phyloP scores from a whole-genome alignment of 1,140 invertebrate species.

The Cydia pomonella region DNA sequence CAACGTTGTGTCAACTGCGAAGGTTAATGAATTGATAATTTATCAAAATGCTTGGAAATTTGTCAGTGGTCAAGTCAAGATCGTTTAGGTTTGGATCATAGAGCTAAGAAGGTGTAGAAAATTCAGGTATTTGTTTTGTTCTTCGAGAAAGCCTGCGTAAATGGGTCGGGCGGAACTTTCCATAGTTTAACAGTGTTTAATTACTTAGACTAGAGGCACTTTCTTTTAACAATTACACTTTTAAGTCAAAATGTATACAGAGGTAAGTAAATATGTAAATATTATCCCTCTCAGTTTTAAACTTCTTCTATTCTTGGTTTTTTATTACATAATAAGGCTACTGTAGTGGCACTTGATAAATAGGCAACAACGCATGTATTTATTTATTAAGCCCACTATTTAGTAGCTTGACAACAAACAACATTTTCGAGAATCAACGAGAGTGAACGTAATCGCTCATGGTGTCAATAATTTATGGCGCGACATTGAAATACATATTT shows the following conservation, averaged over 20 bases:
- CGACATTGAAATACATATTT: neutral
- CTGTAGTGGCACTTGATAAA: too few relatives aligned
- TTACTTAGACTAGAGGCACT: too few relatives aligned
- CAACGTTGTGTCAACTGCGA: constrained; percentile 17
- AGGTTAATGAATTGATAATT: constrained; percentile 23
- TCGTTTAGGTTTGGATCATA: neutral
- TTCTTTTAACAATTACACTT: too few relatives aligned
- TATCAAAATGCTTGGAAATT: constrained; percentile 29
- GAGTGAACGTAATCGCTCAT: constrained; percentile 8
- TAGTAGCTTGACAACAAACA: neutral
- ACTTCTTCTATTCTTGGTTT: too few relatives aligned
- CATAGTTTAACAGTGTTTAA: too few relatives aligned
- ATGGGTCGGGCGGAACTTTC: too few relatives aligned
- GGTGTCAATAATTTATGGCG: constrained; percentile 7
- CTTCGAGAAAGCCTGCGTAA: too few relatives aligned
- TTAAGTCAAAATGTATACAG: too few relatives aligned
- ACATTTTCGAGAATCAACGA: neutral
- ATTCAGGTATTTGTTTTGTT: neutral
- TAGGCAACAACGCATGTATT: neutral
- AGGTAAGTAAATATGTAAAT: too few relatives aligned
- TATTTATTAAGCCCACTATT: neutral
- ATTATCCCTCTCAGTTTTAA: too few relatives aligned
- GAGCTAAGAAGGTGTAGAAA: neutral
- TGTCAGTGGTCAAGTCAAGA: constrained; percentile 14
- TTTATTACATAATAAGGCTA: too few relatives aligned